Base-by-base conservation (phyloP, 1,140 invertebrate species). In the Linepithema humile region DNA sequence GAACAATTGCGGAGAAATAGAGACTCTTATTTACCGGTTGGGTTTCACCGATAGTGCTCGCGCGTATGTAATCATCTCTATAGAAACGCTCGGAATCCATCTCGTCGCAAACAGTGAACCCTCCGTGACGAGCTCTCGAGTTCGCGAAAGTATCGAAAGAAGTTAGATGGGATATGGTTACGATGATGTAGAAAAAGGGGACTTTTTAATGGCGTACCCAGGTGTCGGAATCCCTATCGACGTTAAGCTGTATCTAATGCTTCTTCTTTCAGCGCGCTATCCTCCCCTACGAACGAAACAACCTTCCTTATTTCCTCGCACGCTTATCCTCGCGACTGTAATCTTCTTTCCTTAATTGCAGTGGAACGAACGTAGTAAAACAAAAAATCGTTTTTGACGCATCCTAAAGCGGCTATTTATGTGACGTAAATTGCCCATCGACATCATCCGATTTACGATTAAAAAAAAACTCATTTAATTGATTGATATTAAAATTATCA, bases 201-300 rank as follows among this genome's bases (percentile, higher is more conserved):
- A 45, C 50, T 57, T 88, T 87, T 88, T 88, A 88, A 88, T 83
- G 83, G 64, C 50, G 45, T 57, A 84, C 64, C 29, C 85, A 83
- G 85, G 75, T 87, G 83, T 72, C 60, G 26, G 62, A 17, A 75
- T 73, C 50, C 50, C 65, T 72, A 78, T 78, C 43, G 69, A 67
- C 29, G 65, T 84, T 70, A 74, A 84, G 72, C 64, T 50, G 75
- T 40, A 60, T 45, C 32, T 86, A 86, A 85, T 70, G 60, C 69
- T 53, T 70, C 45, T 29, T 65, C 65, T 40, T 57, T 70, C 45
- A 55, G 43, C 57, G 7, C 64, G 26, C 20, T 23, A 59, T 53
- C 10, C 60, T 12, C 20, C 10, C 26, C 12, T 53, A n/a, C 40
- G 23, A 40, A 45, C 32, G 40, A 57, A 53, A 70, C 60, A 62